Evolutionary conservation across 2,888 invertebrate genomes (phyloP), one percentile per base, ranked within the genome.

Genomic region (Drosophila paramelanica): DNA sequence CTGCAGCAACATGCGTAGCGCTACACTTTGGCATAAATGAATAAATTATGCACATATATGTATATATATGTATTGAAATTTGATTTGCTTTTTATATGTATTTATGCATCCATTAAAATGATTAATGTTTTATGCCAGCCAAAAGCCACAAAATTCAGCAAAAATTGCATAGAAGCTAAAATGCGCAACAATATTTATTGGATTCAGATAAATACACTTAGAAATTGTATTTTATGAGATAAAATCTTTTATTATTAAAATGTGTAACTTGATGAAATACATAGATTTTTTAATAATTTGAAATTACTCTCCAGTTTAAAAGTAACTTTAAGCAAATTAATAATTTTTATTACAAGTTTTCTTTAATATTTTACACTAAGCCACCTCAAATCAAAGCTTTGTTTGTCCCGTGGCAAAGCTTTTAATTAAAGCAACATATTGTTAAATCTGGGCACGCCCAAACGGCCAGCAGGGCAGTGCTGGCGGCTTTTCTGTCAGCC

Each of bases 21-120:
- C 53, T 66, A 60, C 42, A 64, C 39, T 51, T 62, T 55, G 46
- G 80, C 77, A 83, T 83, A 83, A 72, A 83, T 83, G 39, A 72
- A 75, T 84, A 83, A 77, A 82, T 82, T 61, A 67, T 70, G 17
- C 38, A n/a, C n/a, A n/a, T n/a, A n/a, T n/a, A n/a, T n/a, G n/a
- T n/a, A 13, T 23, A 42, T 20, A 4, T 42, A 36, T 55, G 64
- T 62, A 68, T 55, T 68, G 79, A 68, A 79, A 81, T 76, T 70
- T 67, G 51, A 70, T 62, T 55, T 59, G 56, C 60, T 62, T 45
- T 65, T 67, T 49, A 69, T 80, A 73, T 80, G 61, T 65, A 85
- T 82, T 66, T 79, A 85, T 77, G 64, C 62, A 72, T 31, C 39
- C 59, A 79, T 57, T 67, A 55, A 52, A 74, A 72, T 81, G 85